Evolutionary conservation across 2,797 vertebrate genomes (phyloP), one percentile per base, ranked within the genome.

Genomic region (Gymnoscopelus braueri): DNA sequence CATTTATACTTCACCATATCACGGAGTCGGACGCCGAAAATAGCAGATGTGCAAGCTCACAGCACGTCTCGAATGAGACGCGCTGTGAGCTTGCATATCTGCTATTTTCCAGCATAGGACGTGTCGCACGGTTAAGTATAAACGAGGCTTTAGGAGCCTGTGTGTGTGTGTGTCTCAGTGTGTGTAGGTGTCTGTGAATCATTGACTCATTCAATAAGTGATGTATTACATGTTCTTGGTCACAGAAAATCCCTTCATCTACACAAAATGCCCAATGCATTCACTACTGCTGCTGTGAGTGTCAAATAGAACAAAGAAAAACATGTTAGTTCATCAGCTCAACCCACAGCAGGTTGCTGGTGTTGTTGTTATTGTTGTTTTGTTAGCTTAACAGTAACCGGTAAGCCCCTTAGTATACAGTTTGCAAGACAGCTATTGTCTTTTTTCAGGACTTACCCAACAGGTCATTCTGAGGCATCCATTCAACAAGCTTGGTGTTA

Each of bases 401-500:
- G n/a, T 51, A 51, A 51, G 50, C 13, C 13, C 2, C 13, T n/a
- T n/a, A 13, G 50, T 15, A 51, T 51, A 51, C 50, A 15, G 50
- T 51, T 51, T 4, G 13, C 50, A 4, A 51, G n/a, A 44, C 39
- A 7, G 39, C 39, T 8, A 44, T 44, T 44, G 39, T 71, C 2
- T 6, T 53, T 1, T 19, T 1, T 0, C n/a, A 26, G 32, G 53
- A 92, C 96, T 96, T 83, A 98, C 98, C 98, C 73, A 99, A 91
- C 67, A 99, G 91, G 84, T 99, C 98, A 3, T 99, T 99, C 84
- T 99, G 98, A 14, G 98, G 98, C 93, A 99, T 92, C 98, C 98
- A 99, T 56, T 99, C 97, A 79, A 98, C 96, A 39, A 99, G 96
- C 84, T 96, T 98, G 5, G 98, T 99, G 86, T 99, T 99, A 89